phyloP scores from a whole-genome alignment of 2,113 vertebrate species.

The Eublepharis macularius region DNA sequence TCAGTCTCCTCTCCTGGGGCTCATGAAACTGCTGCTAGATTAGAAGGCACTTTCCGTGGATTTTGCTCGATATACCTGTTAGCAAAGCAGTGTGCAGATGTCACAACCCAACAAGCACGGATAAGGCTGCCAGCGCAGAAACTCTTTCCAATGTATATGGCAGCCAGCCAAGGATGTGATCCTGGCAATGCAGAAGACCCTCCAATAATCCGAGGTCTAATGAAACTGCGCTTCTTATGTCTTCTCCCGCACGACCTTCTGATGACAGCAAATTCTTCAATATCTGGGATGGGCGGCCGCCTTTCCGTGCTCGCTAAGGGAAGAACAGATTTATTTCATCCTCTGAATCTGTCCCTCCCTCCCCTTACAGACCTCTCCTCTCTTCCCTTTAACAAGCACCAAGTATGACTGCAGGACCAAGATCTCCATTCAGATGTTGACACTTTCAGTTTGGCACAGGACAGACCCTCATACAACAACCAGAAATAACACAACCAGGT shows the following conservation, averaged over 20 bases:
- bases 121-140: slow-evolving; percentile 91
- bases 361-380: not conserved
- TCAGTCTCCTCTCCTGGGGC: not conserved
- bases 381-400: not conserved
- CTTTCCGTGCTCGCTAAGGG: slow-evolving; percentile 58
- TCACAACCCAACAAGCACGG: slow-evolving; percentile 91
- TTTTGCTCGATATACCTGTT: slow-evolving; percentile 76
- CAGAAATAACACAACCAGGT: not conserved
- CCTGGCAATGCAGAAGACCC: slow-evolving; percentile 85
- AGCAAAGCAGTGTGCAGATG: slow-evolving; percentile 93
- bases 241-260: slow-evolving; percentile 81
- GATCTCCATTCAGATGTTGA: not conserved
- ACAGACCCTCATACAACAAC: not conserved
- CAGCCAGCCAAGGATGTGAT: slow-evolving; percentile 91
- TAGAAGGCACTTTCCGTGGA: not conserved
- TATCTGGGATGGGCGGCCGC: slow-evolving; percentile 20
- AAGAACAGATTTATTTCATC: slow-evolving; percentile 5
- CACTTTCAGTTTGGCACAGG: not conserved
- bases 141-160: slow-evolving; percentile 83
- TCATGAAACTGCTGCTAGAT: not conserved
- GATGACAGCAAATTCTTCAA: not conserved
- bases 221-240: slow-evolving; percentile 83
- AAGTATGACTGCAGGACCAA: not conserved
- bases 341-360: not conserved
- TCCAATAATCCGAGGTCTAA: slow-evolving; percentile 83